Percentiles rank a stretch among this genome's conserved stretches.
Conservation (phyloP, 1,140 invertebrate species). For the Tetragnatha versicolor region DNA sequence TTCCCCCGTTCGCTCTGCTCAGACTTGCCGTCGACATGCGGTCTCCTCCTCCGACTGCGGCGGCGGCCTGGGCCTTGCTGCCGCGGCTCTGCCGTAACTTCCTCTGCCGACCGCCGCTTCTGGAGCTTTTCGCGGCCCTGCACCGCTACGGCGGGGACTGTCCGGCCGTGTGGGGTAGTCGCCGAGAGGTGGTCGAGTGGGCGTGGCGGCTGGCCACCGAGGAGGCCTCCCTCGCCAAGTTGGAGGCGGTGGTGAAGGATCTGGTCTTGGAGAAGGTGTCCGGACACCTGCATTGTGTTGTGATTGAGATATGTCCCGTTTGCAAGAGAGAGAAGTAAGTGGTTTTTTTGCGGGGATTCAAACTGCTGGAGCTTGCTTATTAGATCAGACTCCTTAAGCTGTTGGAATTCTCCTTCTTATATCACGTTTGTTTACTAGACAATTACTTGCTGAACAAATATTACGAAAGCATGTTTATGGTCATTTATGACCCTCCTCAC, state of each 20-base stretch:
- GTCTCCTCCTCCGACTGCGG: background rate
- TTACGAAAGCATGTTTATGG: no score
- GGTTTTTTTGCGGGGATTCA: background rate
- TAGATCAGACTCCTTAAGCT: no score
- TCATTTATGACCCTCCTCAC: no score
- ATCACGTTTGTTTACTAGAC: no score
- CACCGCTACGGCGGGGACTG: background rate
- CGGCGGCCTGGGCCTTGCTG: background rate
- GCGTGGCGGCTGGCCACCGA: conserved; percentile 20
- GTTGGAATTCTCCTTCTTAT: no score
- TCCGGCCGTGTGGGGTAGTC: no score
- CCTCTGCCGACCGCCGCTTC: conserved; percentile 10
- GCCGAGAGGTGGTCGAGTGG: no score
- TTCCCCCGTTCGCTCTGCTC: background rate
- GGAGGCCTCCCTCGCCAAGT: background rate
- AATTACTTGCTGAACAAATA: no score
- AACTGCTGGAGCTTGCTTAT: no score
- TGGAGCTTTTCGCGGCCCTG: background rate
- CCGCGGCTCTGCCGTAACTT: background rate
- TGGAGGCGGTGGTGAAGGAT: background rate
- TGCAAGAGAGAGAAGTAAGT: conserved; percentile 32
- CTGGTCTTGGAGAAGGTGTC: background rate
- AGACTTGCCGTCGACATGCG: background rate
- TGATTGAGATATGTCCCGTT: conserved; percentile 16
- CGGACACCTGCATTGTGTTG: conserved; percentile 9